phyloP scores from a whole-genome alignment of 2,888 invertebrate genomes.

The Anodontia alba region DNA sequence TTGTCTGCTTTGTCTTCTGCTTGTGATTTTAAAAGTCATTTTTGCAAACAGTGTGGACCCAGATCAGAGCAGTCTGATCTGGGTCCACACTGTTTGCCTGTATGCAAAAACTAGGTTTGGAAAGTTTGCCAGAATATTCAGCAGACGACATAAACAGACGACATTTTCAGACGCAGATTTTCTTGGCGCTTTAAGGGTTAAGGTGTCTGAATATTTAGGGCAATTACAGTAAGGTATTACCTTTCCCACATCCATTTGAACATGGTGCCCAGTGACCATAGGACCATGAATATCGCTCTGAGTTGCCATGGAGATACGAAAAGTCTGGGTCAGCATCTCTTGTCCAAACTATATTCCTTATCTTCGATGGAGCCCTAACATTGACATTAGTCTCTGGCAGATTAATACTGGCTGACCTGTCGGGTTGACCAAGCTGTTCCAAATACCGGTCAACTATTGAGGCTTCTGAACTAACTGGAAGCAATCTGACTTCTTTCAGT shows the following conservation, averaged over 20 bases:
- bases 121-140: too few relatives aligned
- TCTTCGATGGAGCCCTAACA: background rate
- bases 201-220: too few relatives aligned
- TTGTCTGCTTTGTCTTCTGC: too few relatives aligned
- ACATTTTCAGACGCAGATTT: too few relatives aligned
- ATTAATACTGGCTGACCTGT: background rate
- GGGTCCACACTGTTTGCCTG: too few relatives aligned
- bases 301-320: background rate
- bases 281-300: slow-evolving; percentile 68
- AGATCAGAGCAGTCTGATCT: too few relatives aligned
- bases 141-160: too few relatives aligned
- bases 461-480: background rate
- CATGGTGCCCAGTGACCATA: slow-evolving; percentile 92
- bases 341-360: background rate
- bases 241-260: slow-evolving; percentile 96
- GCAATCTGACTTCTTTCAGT: background rate
- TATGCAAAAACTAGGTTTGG: too few relatives aligned
- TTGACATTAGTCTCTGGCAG: background rate
- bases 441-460: background rate
- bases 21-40: too few relatives aligned
- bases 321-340: background rate
- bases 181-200: too few relatives aligned
- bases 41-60: too few relatives aligned
- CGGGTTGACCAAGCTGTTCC: background rate
- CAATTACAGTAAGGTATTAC: too few relatives aligned